phyloP scores from a whole-genome alignment of 2,797 vertebrate species.

The Urosaurus nigricauda region DNA sequence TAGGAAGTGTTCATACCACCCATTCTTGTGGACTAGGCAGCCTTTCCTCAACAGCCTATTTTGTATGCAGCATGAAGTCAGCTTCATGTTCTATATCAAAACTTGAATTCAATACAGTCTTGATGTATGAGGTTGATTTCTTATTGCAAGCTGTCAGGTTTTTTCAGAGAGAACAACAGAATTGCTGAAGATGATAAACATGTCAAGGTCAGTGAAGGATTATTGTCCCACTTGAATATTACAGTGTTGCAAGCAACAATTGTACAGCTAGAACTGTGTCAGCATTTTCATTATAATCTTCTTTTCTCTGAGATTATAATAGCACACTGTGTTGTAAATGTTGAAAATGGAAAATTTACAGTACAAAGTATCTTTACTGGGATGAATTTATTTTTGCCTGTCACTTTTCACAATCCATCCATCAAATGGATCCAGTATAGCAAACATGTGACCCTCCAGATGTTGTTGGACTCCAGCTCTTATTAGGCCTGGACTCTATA shows the following conservation, averaged over 20 bases:
- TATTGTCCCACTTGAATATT: conserved; percentile 46
- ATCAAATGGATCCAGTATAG: not conserved
- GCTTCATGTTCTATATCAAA: conserved; percentile 46
- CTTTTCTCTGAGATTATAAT: not conserved
- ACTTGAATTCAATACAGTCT: conserved; percentile 52
- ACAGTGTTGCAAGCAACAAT: conserved; percentile 36
- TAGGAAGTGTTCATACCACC: not conserved
- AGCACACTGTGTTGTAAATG: rapidly evolving
- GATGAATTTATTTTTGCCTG: not conserved
- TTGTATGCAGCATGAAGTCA: conserved; percentile 33
- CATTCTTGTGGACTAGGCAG: not conserved
- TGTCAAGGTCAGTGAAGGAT: conserved; percentile 49
- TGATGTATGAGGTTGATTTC: conserved; percentile 63
- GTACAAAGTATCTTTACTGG: not conserved
- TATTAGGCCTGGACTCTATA: not conserved
- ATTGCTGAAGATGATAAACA: conserved; percentile 55
- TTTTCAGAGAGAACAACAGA: conserved; percentile 49
- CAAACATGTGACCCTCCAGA: not conserved
- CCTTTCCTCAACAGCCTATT: not conserved
- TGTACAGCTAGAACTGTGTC: conserved; percentile 29
- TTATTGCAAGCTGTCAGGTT: conserved; percentile 56
- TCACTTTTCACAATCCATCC: not conserved
- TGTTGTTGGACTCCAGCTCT: not conserved
- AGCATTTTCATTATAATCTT: conserved; percentile 47
- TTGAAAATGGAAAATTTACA: conserved; percentile 26